Percentiles rank a stretch among this genome's conserved stretches.
These are phyloP conservation scores for Napeogenes inachia DNA, from an alignment of 2,888 invertebrate genomes.

Conservation along the genomic window DNA sequence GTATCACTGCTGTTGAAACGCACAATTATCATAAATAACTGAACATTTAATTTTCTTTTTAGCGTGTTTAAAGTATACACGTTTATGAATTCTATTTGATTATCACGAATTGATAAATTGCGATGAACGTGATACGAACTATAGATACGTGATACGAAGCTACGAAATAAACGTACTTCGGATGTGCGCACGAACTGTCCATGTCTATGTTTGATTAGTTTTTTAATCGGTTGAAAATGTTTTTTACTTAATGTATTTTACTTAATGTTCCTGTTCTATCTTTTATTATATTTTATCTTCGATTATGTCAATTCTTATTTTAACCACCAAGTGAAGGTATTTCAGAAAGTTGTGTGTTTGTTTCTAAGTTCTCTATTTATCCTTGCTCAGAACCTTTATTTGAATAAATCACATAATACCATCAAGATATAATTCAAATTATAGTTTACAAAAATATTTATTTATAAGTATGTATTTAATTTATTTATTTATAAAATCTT, in stretches of 20 bases:
- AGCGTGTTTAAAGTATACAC: neutral
- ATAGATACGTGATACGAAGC: too few species aligned
- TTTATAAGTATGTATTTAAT: too few species aligned
- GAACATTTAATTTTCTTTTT: neutral
- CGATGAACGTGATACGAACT: slow-evolving; percentile 17
- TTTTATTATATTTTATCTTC: too few species aligned
- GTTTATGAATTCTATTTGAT: neutral
- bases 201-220: neutral
- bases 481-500: too few species aligned
- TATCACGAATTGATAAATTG: neutral
- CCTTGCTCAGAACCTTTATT: slow-evolving; percentile 18
- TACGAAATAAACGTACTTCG: neutral
- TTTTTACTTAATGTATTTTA: too few species aligned
- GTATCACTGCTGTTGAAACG: neutral
- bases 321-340: neutral
- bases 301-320: too few species aligned
- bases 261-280: too few species aligned
- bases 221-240: too few species aligned
- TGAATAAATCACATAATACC: slow-evolving; percentile 13
- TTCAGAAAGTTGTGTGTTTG: slow-evolving; percentile 9
- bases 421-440: too few species aligned
- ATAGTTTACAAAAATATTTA: too few species aligned
- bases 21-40: neutral
- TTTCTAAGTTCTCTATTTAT: slow-evolving; percentile 23
- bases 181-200: slow-evolving; percentile 15